These are phyloP conservation scores for Apis laboriosa DNA, from an alignment of 1,140 invertebrate species.

Conservation along the genomic window DNA sequence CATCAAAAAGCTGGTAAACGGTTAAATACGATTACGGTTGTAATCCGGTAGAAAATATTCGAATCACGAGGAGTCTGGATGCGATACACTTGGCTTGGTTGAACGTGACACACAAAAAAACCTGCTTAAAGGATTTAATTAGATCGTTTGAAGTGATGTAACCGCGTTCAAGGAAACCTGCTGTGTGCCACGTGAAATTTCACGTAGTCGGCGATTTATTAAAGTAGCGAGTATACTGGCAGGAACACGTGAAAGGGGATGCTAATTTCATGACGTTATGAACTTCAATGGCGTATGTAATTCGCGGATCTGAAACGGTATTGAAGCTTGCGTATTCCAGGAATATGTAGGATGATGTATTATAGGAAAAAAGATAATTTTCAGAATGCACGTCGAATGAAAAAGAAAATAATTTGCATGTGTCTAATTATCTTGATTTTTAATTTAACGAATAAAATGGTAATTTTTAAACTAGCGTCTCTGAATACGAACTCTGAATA, in stretches of 20 bases:
- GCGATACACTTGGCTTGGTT: not conserved
- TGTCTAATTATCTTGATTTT: too few species aligned
- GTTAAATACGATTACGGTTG: slow-evolving; percentile 22
- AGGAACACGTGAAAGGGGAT: not conserved
- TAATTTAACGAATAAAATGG: too few species aligned
- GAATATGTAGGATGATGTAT: not conserved
- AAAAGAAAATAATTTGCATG: too few species aligned
- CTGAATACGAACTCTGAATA: too few species aligned
- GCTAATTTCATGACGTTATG: slow-evolving; percentile 5
- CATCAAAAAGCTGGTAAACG: not conserved
- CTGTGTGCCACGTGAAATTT: slow-evolving; percentile 1
- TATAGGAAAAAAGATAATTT: not conserved
- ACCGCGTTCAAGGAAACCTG: not conserved
- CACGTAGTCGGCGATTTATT: not conserved
- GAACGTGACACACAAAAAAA: not conserved
- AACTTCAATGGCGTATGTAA: not conserved
- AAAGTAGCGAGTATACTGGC: not conserved
- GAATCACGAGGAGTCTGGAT: not conserved
- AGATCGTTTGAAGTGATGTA: slow-evolving; percentile 10
- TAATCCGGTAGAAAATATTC: slow-evolving; percentile 33
- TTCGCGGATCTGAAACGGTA: not conserved
- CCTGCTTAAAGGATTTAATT: slow-evolving; percentile 15
- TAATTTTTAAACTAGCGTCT: too few species aligned
- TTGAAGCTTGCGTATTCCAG: too few species aligned
- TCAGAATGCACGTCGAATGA: too few species aligned